These are phyloP conservation scores for Punctoribates punctum DNA, from an alignment of 2,888 invertebrate genomes.

Conservation along the genomic window DNA sequence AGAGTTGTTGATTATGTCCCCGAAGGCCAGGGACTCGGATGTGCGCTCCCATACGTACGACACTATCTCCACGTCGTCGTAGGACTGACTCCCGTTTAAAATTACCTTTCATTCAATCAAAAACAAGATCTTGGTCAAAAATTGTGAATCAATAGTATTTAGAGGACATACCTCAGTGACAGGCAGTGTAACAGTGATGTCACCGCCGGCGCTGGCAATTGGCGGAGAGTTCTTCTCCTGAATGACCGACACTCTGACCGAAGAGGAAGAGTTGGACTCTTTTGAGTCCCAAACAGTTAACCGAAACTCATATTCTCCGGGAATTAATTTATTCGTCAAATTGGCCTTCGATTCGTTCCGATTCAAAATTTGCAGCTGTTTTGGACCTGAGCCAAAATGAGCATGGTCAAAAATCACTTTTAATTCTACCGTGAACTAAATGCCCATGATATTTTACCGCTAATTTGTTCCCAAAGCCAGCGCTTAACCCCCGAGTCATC, in stretches of 20 bases:
- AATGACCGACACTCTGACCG: slow-evolving; percentile 70
- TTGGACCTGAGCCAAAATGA: slow-evolving; percentile 57
- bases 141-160: too few species aligned
- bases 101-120: slow-evolving; percentile 56
- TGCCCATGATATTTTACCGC: slow-evolving; percentile 54
- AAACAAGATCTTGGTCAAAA: background rate
- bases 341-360: slow-evolving; percentile 42
- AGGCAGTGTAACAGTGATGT: slow-evolving; percentile 72
- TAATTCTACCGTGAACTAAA: background rate
- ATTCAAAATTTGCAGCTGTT: slow-evolving; percentile 49
- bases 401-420: slow-evolving; percentile 4
- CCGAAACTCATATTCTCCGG: slow-evolving; percentile 76
- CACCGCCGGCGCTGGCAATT: slow-evolving; percentile 81
- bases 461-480: slow-evolving; percentile 73
- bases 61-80: slow-evolving; percentile 79
- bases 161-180: slow-evolving; percentile 58
- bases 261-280: slow-evolving; percentile 71
- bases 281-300: slow-evolving; percentile 77
- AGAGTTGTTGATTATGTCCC: slow-evolving; percentile 70
- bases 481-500: slow-evolving; percentile 78
- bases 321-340: slow-evolving; percentile 51
- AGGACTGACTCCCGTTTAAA: slow-evolving; percentile 77
- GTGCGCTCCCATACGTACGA: slow-evolving; percentile 76
- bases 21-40: slow-evolving; percentile 72
- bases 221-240: slow-evolving; percentile 87